These are phyloP conservation scores for Autographa gamma DNA, from an alignment of 2,888 invertebrate genomes.

Conservation along the genomic window DNA sequence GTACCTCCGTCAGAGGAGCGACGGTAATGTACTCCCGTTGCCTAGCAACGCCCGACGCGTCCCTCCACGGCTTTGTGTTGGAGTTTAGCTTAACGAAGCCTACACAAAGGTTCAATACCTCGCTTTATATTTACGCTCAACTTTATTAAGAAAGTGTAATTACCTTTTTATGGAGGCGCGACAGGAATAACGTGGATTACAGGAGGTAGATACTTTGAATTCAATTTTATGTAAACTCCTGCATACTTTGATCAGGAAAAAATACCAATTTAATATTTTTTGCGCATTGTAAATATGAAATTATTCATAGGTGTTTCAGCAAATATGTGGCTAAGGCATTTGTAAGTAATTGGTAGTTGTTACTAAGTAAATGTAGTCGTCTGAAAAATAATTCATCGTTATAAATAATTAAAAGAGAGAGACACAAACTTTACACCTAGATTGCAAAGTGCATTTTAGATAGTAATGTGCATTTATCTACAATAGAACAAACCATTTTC, in stretches of 20 bases:
- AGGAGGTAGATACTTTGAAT: neutral
- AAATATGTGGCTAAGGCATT: too few relatives aligned
- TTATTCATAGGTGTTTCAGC: too few relatives aligned
- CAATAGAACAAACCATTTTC: too few relatives aligned
- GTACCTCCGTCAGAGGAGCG: slow-evolving; percentile 21
- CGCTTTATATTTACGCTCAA: slow-evolving; percentile 14
- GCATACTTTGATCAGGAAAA: neutral
- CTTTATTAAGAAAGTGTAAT: slow-evolving; percentile 38
- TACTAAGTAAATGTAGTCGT: too few relatives aligned
- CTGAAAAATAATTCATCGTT: too few relatives aligned
- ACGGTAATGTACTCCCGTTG: slow-evolving; percentile 31
- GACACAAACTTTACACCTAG: too few relatives aligned
- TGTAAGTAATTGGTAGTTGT: too few relatives aligned
- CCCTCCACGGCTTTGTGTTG: slow-evolving; percentile 28
- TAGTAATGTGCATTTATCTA: too few relatives aligned
- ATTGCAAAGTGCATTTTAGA: too few relatives aligned
- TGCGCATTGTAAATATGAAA: too few relatives aligned
- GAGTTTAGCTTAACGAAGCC: slow-evolving; percentile 36
- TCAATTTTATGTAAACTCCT: neutral
- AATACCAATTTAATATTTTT: too few relatives aligned
- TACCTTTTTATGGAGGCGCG: slow-evolving; percentile 11
- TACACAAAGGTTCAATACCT: slow-evolving; percentile 26
- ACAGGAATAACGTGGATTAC: neutral
- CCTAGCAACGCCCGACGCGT: slow-evolving; percentile 13
- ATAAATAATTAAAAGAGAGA: too few relatives aligned